Evolutionary conservation across 2,113 vertebrate genomes (phyloP).

Genomic region (Gila orcuttii): DNA sequence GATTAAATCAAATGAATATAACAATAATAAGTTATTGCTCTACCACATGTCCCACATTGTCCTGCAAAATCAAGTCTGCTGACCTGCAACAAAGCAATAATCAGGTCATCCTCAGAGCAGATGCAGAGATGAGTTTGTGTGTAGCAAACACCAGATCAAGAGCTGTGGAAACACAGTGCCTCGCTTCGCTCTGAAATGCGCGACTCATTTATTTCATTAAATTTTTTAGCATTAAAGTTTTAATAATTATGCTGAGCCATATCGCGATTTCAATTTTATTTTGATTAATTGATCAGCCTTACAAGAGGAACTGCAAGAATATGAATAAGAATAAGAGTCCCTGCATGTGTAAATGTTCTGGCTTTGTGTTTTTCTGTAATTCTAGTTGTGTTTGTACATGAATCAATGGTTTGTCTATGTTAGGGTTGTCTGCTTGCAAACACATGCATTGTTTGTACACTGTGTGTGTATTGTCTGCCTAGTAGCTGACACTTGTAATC

Average conservation of each 20-base stretch:
- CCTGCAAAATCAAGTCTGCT: too few species aligned
- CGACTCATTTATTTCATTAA: not conserved
- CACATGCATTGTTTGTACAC: not conserved
- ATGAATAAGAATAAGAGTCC: not conserved
- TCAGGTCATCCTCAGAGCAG: not conserved
- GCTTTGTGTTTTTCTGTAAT: not conserved
- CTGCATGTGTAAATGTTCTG: not conserved
- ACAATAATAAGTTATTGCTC: too few species aligned
- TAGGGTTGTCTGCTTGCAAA: not conserved
- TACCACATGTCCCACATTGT: too few species aligned
- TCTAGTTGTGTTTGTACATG: not conserved
- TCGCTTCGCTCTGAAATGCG: not conserved
- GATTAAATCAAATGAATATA: too few species aligned
- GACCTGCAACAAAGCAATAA: too few species aligned
- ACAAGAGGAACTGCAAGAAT: not conserved
- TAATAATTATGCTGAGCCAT: not conserved
- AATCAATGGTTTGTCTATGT: not conserved
- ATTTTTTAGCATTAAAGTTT: not conserved
- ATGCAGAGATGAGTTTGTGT: not conserved
- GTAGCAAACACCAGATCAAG: not conserved
- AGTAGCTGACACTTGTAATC: constrained; percentile 22
- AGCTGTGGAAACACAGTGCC: not conserved
- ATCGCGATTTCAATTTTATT: not conserved
- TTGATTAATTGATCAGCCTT: too few species aligned
- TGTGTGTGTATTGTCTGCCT: not conserved